Percentiles rank a stretch among this genome's conserved stretches.
Evolutionary conservation across 1,140 invertebrate species (phyloP).

Genomic region (Eumeta japonica): DNA sequence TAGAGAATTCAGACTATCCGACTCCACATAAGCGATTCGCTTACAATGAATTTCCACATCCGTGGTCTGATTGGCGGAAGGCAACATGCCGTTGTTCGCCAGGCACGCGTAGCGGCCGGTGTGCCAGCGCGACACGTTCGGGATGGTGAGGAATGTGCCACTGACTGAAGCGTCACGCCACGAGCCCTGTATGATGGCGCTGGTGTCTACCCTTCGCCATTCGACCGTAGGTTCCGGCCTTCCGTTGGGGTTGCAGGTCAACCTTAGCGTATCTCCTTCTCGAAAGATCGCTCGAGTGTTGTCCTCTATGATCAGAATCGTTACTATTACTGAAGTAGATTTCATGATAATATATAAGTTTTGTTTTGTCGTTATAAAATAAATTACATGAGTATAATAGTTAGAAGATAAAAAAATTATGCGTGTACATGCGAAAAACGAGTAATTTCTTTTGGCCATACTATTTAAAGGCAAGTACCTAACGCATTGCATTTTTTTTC

Average conservation of each 20-base stretch:
- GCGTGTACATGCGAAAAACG: too few relatives aligned
- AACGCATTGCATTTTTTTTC: too few relatives aligned
- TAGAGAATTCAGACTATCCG: constrained; percentile 3
- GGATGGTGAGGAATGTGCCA: constrained; percentile 75
- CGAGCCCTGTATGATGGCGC: constrained; percentile 48
- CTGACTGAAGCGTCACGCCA: constrained; percentile 66
- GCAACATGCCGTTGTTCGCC: constrained; percentile 86
- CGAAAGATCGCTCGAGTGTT: constrained; percentile 41
- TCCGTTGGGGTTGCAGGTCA: constrained; percentile 76
- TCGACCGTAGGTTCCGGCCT: constrained; percentile 71
- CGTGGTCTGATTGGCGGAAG: constrained; percentile 76
- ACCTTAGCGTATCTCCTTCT: constrained; percentile 69
- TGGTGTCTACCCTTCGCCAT: constrained; percentile 71
- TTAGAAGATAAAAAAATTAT: too few relatives aligned
- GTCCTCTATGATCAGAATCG: too few relatives aligned
- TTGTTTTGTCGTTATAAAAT: too few relatives aligned
- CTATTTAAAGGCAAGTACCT: too few relatives aligned
- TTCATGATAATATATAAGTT: too few relatives aligned
- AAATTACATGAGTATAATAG: too few relatives aligned
- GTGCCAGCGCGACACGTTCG: constrained; percentile 77
- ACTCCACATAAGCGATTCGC: constrained; percentile 35
- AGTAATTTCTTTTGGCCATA: too few relatives aligned
- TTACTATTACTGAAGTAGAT: neutral
- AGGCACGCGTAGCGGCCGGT: constrained; percentile 85
- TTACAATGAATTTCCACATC: constrained; percentile 86